Conservation (phyloP, 2,113 vertebrate species). For the Bubo scandiacus region DNA sequence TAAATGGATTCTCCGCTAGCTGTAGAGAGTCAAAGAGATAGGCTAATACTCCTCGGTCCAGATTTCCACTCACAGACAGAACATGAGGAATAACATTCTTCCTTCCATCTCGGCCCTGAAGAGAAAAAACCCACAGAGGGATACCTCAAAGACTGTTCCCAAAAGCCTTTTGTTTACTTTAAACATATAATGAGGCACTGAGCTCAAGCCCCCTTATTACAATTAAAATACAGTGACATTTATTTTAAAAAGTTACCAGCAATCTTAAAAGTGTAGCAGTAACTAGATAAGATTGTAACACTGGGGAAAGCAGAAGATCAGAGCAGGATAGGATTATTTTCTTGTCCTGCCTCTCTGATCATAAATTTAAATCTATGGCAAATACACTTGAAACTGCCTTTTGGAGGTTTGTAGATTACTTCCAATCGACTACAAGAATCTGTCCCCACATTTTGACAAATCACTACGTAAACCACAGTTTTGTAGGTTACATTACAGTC, state of each 20-base stretch:
- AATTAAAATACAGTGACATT: neutral
- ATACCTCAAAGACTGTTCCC: neutral
- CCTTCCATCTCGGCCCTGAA: conserved; percentile 84
- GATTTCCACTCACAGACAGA: conserved; percentile 81
- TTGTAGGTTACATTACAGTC: neutral
- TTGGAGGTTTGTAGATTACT: neutral
- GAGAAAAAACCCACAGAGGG: neutral
- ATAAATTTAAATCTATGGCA: neutral
- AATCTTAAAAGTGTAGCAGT: neutral
- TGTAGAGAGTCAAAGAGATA: conserved; percentile 90
- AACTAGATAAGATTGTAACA: neutral
- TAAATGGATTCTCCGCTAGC: conserved; percentile 75
- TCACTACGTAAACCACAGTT: rapidly evolving
- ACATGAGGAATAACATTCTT: conserved; percentile 84
- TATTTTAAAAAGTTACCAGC: neutral
- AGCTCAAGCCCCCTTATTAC: neutral
- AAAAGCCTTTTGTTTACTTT: neutral
- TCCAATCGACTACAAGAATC: neutral
- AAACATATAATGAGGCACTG: neutral
- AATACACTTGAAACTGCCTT: neutral
- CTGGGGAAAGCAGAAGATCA: neutral
- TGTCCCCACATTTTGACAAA: neutral
- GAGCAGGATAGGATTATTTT: neutral
- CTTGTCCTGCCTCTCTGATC: neutral
- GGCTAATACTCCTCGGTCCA: conserved; percentile 84